These are phyloP conservation scores for Drosophila emarginata DNA, from an alignment of 2,888 invertebrate genomes.

Conservation along the genomic window DNA sequence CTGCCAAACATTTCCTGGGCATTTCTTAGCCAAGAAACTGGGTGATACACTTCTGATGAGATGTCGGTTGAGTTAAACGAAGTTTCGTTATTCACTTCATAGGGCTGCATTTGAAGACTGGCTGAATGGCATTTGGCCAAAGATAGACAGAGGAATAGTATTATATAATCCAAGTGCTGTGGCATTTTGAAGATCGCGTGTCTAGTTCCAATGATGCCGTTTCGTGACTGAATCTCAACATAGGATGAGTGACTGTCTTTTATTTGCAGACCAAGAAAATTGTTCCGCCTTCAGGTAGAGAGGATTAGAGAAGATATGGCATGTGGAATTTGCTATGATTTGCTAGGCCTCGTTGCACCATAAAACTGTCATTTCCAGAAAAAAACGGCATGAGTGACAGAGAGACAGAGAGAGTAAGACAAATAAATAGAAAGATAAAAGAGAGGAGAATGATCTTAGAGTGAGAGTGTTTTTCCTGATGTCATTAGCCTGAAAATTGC, in stretches of 20 bases:
- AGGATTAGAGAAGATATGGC: conserved; percentile 17
- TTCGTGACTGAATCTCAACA: conserved; percentile 64
- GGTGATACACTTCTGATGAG: conserved; percentile 17
- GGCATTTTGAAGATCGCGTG: conserved; percentile 63
- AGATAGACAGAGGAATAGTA: conserved; percentile 25
- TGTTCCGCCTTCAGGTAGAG: conserved; percentile 60
- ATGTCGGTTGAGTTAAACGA: not conserved
- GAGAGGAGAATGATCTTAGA: conserved; percentile 12
- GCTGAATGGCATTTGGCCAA: conserved; percentile 40
- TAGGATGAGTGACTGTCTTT: conserved; percentile 52
- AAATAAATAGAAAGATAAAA: conserved; percentile 17
- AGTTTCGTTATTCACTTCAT: conserved; percentile 26
- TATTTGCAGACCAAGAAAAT: conserved; percentile 60
- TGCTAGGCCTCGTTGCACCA: conserved; percentile 68
- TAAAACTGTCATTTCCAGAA: conserved; percentile 39
- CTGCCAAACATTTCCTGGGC: conserved; percentile 79
- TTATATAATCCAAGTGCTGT: conserved; percentile 40
- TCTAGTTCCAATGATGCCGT: conserved; percentile 38
- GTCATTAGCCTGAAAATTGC: conserved; percentile 73
- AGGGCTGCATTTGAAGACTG: conserved; percentile 40
- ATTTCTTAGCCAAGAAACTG: conserved; percentile 74
- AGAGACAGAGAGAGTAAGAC: conserved; percentile 17
- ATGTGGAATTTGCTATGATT: conserved; percentile 27
- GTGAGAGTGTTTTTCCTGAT: conserved; percentile 68
- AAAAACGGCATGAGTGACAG: not conserved